These are phyloP conservation scores for Dugesia japonica DNA, from an alignment of 2,888 invertebrate genomes.

Conservation along the genomic window DNA sequence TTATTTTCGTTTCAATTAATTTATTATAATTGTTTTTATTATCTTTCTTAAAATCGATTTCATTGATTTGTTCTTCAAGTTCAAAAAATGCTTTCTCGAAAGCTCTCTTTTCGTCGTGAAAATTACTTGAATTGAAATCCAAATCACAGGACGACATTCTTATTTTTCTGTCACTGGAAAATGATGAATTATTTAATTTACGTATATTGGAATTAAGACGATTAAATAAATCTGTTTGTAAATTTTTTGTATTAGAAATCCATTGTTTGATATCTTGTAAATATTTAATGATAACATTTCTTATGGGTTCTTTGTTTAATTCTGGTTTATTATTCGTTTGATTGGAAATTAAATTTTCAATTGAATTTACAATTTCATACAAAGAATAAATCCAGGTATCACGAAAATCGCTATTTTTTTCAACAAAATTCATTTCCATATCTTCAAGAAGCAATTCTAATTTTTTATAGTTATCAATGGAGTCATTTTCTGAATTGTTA, in stretches of 20 bases:
- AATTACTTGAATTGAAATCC: neutral
- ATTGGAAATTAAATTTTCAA: neutral
- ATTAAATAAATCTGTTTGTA: neutral
- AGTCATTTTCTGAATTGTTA: neutral
- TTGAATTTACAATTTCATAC: neutral
- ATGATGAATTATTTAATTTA: neutral
- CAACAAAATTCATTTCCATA: neutral
- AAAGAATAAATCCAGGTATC: neutral
- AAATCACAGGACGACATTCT: neutral
- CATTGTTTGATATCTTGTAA: neutral
- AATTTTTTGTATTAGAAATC: neutral
- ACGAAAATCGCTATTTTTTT: neutral
- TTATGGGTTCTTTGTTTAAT: neutral
- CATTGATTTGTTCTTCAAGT: neutral
- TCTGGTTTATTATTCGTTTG: neutral
- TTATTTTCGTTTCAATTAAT: neutral
- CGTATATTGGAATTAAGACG: neutral
- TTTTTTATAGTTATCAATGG: neutral
- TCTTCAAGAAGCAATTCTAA: slow-evolving; percentile 3
- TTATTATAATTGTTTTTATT: neutral
- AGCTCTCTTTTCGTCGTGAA: neutral
- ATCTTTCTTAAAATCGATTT: neutral
- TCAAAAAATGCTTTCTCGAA: neutral
- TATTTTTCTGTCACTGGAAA: neutral
- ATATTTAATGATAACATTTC: neutral